phyloP scores from a whole-genome alignment of 1,140 invertebrate genomes.

The Meteorus sp. region DNA sequence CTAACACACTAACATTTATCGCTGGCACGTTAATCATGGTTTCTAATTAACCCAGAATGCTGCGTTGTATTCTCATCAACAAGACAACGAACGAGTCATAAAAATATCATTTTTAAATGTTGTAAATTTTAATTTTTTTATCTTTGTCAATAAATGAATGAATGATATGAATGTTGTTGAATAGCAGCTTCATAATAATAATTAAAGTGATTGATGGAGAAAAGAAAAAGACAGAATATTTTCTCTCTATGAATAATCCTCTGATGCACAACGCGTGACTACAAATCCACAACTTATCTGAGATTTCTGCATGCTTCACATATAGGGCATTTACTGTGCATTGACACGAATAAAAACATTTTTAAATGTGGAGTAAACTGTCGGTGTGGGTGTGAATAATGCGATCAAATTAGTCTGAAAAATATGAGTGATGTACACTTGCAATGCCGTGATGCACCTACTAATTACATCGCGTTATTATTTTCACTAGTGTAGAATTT shows the following conservation, averaged over 20 bases:
- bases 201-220: conserved; percentile 9
- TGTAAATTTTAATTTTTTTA: too few relatives aligned
- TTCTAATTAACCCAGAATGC: too few relatives aligned
- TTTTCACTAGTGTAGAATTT: too few relatives aligned
- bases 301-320: conserved; percentile 53
- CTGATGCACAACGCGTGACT: conserved; percentile 20
- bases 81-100: too few relatives aligned
- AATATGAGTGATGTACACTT: neutral
- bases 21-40: too few relatives aligned
- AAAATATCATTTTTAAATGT: too few relatives aligned
- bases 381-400: conserved; percentile 21
- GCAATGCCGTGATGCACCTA: neutral
- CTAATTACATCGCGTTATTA: too few relatives aligned
- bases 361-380: neutral
- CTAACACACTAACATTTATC: neutral
- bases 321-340: conserved; percentile 54
- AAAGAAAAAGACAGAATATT: neutral
- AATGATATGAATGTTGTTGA: too few relatives aligned
- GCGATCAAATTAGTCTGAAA: neutral
- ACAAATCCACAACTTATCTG: too few relatives aligned
- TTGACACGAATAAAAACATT: conserved; percentile 39
- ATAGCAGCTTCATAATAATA: neutral
- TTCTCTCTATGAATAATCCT: conserved; percentile 12
- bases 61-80: too few relatives aligned
- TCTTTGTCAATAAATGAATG: too few relatives aligned